A percentile compares a stretch with the other conserved stretches of the same genome.
phyloP scores from a whole-genome alignment of 2,113 vertebrate species.

The Hylia prasina region DNA sequence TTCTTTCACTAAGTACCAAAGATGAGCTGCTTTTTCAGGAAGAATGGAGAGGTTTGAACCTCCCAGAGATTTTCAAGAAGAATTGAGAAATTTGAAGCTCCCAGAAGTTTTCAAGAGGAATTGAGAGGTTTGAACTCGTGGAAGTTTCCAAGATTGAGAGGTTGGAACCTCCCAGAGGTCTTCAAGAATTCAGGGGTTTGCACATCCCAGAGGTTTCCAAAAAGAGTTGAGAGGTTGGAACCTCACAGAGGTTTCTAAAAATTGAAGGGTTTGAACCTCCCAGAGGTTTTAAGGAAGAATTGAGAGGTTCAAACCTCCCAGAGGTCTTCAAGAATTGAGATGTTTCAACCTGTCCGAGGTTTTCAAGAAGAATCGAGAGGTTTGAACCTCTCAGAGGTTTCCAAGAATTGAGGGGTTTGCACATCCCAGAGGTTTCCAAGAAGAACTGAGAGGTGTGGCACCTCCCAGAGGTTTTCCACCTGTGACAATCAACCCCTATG shows the following conservation, averaged over 20 bases:
- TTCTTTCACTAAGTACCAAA: neutral
- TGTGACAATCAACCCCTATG: fast-evolving
- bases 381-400: neutral
- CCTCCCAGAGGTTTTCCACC: neutral
- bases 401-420: fast-evolving
- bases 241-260: neutral
- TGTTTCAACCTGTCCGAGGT: neutral
- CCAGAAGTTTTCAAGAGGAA: neutral
- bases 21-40: neutral
- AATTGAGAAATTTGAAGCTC: neutral
- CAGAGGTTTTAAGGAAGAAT: too few species aligned
- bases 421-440: neutral
- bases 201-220: neutral
- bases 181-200: neutral
- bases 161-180: neutral
- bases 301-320: neutral
- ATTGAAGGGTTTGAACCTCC: too few species aligned
- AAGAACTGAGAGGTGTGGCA: neutral
- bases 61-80: neutral
- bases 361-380: neutral
- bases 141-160: too few species aligned
- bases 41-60: neutral
- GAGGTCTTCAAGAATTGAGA: neutral
- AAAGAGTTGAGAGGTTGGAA: neutral
- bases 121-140: too few species aligned